Conservation (phyloP, 2,888 invertebrate species). For the Sarcophaga subvicina region DNA sequence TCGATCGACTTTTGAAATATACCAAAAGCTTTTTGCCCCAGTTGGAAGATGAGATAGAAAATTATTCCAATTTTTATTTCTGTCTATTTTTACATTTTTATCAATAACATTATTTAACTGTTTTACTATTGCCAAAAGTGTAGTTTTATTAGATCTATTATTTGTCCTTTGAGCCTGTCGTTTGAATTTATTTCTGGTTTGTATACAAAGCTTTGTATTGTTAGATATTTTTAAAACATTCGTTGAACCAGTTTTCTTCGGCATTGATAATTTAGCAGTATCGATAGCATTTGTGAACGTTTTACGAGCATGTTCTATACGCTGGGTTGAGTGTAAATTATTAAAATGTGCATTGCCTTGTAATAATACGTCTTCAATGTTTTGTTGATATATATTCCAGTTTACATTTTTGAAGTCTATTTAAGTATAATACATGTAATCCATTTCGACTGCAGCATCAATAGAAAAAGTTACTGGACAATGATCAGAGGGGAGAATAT, state of each 20-base stretch:
- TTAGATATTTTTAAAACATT: not conserved
- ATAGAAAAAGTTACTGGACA: not conserved
- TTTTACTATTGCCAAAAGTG: not conserved
- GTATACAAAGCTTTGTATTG: not conserved
- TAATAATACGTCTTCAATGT: not conserved
- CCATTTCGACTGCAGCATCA: not conserved
- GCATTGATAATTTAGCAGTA: not conserved
- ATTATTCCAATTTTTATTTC: conserved; percentile 6
- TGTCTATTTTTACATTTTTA: not conserved
- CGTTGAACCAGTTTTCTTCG: not conserved
- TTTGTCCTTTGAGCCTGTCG: not conserved
- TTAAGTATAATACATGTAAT: not conserved
- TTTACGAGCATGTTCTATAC: not conserved
- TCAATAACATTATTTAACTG: not conserved
- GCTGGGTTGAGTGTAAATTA: not conserved
- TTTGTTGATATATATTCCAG: not conserved
- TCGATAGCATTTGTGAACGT: not conserved
- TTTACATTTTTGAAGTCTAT: not conserved
- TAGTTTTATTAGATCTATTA: not conserved
- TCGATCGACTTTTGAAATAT: not conserved
- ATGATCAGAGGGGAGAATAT: conserved; percentile 4
- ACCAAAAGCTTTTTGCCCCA: conserved; percentile 9
- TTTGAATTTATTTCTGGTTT: conserved; percentile 7
- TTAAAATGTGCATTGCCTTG: not conserved
- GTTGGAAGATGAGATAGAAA: not conserved